phyloP scores from a whole-genome alignment of 2,113 vertebrate genomes.

The Actenoides hombroni region DNA sequence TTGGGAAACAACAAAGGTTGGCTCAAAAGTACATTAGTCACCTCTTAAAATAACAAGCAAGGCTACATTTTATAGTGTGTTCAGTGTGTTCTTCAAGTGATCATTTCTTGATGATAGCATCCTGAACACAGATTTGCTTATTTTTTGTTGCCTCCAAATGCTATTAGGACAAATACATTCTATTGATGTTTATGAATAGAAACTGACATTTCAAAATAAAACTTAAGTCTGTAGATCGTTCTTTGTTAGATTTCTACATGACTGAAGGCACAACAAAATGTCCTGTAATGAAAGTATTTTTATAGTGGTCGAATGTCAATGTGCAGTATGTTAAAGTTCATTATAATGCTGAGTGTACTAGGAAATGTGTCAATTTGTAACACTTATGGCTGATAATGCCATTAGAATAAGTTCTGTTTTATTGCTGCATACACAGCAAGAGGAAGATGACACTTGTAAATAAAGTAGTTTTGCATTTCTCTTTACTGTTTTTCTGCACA shows the following conservation, averaged over 20 bases:
- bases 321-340: background rate
- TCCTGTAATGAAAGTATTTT: conserved; percentile 24
- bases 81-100: background rate
- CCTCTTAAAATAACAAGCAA: background rate
- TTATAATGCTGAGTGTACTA: background rate
- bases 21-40: background rate
- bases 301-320: background rate
- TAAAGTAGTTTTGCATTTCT: background rate
- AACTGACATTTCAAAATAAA: conserved; percentile 41
- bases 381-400: background rate
- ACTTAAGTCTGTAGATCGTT: background rate
- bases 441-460: background rate
- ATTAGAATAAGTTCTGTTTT: background rate
- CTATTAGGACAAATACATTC: background rate
- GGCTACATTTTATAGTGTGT: background rate
- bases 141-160: background rate
- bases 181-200: conserved; percentile 23
- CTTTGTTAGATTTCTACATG: background rate
- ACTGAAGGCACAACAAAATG: conserved; percentile 5
- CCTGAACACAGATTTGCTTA: background rate
- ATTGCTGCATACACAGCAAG: background rate
- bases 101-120: background rate
- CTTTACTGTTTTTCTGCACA: background rate
- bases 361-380: background rate
- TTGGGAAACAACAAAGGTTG: background rate